Percentiles rank a stretch among this genome's conserved stretches.
Evolutionary conservation across 2,888 invertebrate species (phyloP).

Genomic region (Cantharis lateralis): DNA sequence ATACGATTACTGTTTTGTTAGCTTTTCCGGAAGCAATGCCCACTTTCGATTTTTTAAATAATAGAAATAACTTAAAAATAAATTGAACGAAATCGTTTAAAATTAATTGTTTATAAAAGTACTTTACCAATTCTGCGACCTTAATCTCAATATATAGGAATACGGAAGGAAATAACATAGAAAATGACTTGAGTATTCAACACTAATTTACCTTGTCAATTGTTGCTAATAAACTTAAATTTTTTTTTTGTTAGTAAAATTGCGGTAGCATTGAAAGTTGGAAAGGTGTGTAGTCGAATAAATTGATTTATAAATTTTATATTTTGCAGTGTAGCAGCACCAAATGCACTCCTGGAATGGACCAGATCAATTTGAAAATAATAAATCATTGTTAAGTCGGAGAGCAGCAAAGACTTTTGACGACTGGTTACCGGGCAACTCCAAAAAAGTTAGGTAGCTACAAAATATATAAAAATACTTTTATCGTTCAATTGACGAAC

Average conservation of each 20-base stretch:
- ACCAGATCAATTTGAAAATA: too few relatives aligned
- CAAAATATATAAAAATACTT: too few relatives aligned
- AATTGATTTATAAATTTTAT: neutral
- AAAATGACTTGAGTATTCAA: neutral
- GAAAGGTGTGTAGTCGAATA: neutral
- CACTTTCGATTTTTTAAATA: neutral
- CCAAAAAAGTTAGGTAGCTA: too few relatives aligned
- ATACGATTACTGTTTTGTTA: neutral
- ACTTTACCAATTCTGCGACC: neutral
- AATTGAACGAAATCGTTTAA: neutral
- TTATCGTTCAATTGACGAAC: too few relatives aligned
- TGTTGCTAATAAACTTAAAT: neutral
- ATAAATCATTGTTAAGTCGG: too few relatives aligned
- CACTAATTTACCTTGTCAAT: neutral
- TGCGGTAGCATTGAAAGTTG: neutral
- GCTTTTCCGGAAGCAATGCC: neutral
- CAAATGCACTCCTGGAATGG: neutral
- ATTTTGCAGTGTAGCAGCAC: neutral
- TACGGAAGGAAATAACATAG: neutral
- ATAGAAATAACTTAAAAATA: neutral
- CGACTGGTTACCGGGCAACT: too few relatives aligned
- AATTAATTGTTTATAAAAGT: neutral
- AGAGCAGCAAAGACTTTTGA: too few relatives aligned
- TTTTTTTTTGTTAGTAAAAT: neutral
- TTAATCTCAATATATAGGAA: neutral